phyloP scores from a whole-genome alignment of 1,140 invertebrate genomes.

The Drosophila santomea region DNA sequence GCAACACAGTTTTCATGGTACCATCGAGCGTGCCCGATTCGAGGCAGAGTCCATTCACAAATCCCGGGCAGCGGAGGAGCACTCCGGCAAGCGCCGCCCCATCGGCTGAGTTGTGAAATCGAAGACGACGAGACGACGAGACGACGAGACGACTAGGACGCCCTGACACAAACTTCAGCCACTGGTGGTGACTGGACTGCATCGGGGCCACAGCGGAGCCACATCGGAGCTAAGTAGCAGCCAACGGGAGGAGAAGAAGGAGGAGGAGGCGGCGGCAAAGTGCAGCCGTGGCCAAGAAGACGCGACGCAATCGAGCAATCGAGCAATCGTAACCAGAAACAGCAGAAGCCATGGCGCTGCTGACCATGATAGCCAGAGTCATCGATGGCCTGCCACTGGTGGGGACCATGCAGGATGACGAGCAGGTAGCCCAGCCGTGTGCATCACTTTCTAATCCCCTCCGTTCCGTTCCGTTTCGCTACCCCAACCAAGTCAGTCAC shows the following conservation, averaged over 20 bases:
- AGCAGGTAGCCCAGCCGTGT: conserved; percentile 92
- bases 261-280: conserved; percentile 41
- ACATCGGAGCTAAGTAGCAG: neutral
- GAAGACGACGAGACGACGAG: conserved; percentile 1
- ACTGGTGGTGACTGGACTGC: neutral
- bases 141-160: conserved; percentile 4
- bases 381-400: conserved; percentile 97
- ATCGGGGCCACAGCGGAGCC: conserved; percentile 6
- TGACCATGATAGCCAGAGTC: conserved; percentile 98
- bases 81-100: neutral
- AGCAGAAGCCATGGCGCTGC: conserved; percentile 91
- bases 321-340: conserved; percentile 10
- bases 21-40: conserved; percentile 1
- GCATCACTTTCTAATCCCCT: conserved; percentile 6
- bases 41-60: neutral
- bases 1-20: conserved; percentile 21
- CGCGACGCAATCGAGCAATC: conserved; percentile 1
- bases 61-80: neutral
- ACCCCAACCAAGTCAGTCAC: neutral
- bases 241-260: conserved; percentile 8
- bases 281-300: conserved; percentile 63
- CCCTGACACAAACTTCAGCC: conserved; percentile 12
- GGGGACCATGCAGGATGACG: conserved; percentile 98
- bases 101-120: conserved; percentile 29
- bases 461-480: neutral